Base-by-base conservation (phyloP, 2,888 invertebrate genomes). In the Aspidiotus rigidus region DNA sequence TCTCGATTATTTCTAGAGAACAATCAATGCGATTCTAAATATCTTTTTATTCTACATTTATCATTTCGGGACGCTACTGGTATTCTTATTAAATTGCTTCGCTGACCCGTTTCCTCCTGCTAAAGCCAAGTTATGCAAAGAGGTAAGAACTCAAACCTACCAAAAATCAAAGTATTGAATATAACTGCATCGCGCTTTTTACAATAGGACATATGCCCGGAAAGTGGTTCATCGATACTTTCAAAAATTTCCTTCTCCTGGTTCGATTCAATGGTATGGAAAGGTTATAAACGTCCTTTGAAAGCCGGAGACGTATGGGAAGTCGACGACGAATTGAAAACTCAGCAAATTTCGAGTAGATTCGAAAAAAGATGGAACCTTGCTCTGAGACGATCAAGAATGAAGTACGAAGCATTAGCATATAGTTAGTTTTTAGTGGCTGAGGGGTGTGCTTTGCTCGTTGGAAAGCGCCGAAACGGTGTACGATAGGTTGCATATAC, bases 281-380 rank as follows among this genome's bases (percentile, higher is more conserved):
- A 84, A 72, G 96, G 96, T 17, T 96, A 90, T 79, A 85, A 85
- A 70, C 86, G 88, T 74, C 89, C 93, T 11, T 79, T 98, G 72
- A 89, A 87, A 73, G 84, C 85, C 72, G 81, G 83, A 60, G 94
- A 98, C 78, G 80, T 98, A 13, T 98, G 96, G 95, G 86, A 89
- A 59, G 83, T 98, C 77, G 92, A 93, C 75, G 85, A 87, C 3
- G 85, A 86, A 73, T 93, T 95, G 77, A 86, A 86, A 67, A 88
- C 91, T 10, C 82, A 81, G 69, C 86, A 87, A 79, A 86, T 93
- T 7, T 88, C 92, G 73, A 90, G 91, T 3, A 80, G 81, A 69
- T 95, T 94, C 77, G 89, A 93, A 72, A 87, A 87, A 77, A 83
- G 87, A 76, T 95, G 94, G 94, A 82, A 73, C 87, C 89, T 79